phyloP scores from a whole-genome alignment of 2,888 invertebrate genomes.

The Acholoe squamosa region DNA sequence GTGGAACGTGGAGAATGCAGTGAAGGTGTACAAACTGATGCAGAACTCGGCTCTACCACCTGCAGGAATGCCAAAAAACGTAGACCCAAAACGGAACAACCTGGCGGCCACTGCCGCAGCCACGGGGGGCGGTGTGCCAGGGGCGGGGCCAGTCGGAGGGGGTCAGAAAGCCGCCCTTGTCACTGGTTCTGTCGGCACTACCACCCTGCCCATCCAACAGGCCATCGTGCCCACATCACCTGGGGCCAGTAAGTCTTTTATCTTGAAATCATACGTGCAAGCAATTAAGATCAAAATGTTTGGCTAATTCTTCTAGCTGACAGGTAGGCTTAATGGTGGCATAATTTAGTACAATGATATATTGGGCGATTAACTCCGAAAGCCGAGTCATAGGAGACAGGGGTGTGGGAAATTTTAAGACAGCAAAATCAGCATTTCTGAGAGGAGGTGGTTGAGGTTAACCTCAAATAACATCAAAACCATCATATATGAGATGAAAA shows the following conservation, averaged over 20 bases:
- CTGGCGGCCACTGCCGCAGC: not conserved
- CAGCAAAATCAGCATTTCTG: no score
- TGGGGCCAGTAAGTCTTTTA: constrained; percentile 4
- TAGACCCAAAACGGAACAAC: constrained; percentile 50
- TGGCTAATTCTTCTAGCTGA: no score
- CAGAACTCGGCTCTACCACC: constrained; percentile 60
- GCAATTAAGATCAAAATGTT: no score
- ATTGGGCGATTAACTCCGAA: no score
- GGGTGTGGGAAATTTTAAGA: no score
- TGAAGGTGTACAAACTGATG: constrained; percentile 59
- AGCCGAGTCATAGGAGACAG: no score
- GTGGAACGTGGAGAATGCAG: constrained; percentile 59
- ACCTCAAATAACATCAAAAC: no score
- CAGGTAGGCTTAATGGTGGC: no score
- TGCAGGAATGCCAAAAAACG: constrained; percentile 50
- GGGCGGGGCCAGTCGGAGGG: constrained; percentile 23
- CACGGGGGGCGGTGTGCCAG: constrained; percentile 27
- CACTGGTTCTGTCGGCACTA: constrained; percentile 39
- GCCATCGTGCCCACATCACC: constrained; percentile 28
- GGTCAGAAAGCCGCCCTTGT: not conserved
- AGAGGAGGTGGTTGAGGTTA: no score
- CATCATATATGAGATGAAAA: no score
- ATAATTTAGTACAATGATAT: no score
- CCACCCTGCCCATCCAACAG: constrained; percentile 40
- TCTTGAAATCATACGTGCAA: no score